Evolutionary conservation across 2,888 invertebrate genomes (phyloP), one percentile per base, ranked within the genome.

Genomic region (Eulithis testata): DNA sequence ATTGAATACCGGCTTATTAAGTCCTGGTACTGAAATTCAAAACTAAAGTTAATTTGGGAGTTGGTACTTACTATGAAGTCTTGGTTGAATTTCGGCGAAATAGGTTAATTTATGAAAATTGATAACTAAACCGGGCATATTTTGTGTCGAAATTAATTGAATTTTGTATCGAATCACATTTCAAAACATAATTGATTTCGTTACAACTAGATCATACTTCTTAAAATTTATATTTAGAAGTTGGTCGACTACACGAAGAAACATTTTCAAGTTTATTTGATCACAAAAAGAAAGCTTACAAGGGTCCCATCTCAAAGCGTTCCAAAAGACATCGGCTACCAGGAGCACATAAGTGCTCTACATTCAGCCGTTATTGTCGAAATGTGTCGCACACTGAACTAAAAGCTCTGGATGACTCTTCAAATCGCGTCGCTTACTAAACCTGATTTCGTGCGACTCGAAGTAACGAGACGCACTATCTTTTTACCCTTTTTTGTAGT

Each of bases 291-390:
- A 57, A 52, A 21, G 7, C 11, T 31, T 11, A 57, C 4, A 21
- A 14, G 36, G 45, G 43, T 40, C 27, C 40, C 51, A 57, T 45
- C 58, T 60, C 57, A 50, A 63, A 59, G 50, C 55, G 57, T 21
- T 63, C 63, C 61, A 12, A 66, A 62, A 69, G 69, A 65, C 67
- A 65, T 64, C 68, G 47, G 66, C 66, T 68, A 71, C 68, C 68
- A 70, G 71, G 71, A 70, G 66, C 40, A 66, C 70, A 67, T 70
- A 67, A 73, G 70, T 73, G 68, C 69, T 68, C 71, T 62, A 62
- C 61, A 66, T 59, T 62, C 68, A 62, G 57, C 61, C 68, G 60
- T 65, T 63, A 68, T 65, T 68, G 68, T 65, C 31, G 62, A 69
- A 58, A 65, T 65, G 68, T 69, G 63, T 60, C 66, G 63, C 65